These are phyloP conservation scores for Dendrophyllia cribrosa DNA, from an alignment of 64 coral and sea anemone genomes.

Conservation along the genomic window DNA sequence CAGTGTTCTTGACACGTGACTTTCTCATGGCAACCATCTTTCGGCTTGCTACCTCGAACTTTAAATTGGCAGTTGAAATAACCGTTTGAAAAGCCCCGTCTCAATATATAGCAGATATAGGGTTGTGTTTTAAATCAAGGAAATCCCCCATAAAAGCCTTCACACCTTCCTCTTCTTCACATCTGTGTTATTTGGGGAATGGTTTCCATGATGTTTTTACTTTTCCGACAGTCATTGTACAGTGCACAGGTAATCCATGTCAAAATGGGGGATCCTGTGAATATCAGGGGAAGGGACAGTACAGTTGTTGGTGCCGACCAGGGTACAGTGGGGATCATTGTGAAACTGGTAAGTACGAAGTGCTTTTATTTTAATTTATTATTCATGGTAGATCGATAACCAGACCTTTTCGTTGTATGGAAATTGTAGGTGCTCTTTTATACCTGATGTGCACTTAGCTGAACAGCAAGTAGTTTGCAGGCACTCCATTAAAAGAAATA, in stretches of 20 bases:
- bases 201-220: not conserved
- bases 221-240: not conserved
- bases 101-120: no score
- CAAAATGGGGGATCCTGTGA: constrained; percentile 36
- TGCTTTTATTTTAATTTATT: not conserved
- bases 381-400: not conserved
- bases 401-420: not conserved
- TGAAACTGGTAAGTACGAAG: constrained; percentile 34
- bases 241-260: constrained; percentile 5
- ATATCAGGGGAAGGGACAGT: constrained; percentile 22
- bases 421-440: not conserved
- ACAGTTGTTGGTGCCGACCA: constrained; percentile 3
- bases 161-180: not conserved
- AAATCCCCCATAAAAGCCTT: not conserved
- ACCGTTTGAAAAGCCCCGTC: no score
- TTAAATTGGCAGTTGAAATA: no score
- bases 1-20: no score
- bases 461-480: no score
- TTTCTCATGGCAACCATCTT: no score
- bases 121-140: no score
- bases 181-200: not conserved
- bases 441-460: no score
- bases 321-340: constrained; percentile 35
- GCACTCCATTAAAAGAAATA: no score
- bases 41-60: no score